A percentile compares a stretch with the other conserved stretches of the same genome.
These are phyloP conservation scores for Pentalonia nigronervosa DNA, from an alignment of 1,140 invertebrate species.

Conservation along the genomic window DNA sequence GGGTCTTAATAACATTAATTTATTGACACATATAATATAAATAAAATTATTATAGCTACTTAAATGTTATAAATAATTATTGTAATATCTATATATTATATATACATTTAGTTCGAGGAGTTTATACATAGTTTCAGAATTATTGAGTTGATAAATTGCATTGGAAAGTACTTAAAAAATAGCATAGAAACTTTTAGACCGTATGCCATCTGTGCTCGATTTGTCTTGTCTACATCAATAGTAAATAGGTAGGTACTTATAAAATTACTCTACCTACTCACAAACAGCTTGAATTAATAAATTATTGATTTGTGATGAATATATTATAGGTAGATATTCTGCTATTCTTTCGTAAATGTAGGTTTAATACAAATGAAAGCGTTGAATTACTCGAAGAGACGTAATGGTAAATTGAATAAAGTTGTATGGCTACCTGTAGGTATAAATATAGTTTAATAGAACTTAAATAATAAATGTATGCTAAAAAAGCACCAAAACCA, in stretches of 20 bases:
- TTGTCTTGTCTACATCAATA: not conserved
- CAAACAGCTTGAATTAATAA: not conserved
- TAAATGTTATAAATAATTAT: not conserved
- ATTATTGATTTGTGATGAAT: not conserved
- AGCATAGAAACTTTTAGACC: not conserved
- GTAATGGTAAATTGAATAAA: not conserved
- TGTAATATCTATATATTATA: too few species aligned
- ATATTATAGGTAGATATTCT: not conserved
- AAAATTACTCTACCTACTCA: not conserved
- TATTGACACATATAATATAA: not conserved
- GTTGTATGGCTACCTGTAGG: not conserved
- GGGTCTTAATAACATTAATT: not conserved
- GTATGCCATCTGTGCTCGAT: not conserved
- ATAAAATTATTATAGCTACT: not conserved
- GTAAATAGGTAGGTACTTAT: not conserved
- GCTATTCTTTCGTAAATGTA: not conserved
- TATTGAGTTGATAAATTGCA: not conserved
- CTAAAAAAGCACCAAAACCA: not conserved
- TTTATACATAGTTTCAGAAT: not conserved
- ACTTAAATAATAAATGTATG: not conserved
- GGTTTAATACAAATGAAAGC: not conserved
- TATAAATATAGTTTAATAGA: not conserved
- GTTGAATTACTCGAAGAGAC: not conserved
- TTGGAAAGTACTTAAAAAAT: not conserved
- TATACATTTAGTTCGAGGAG: not conserved